These are phyloP conservation scores for Orchestia grillus DNA, from an alignment of 1,140 invertebrate species.

Conservation along the genomic window DNA sequence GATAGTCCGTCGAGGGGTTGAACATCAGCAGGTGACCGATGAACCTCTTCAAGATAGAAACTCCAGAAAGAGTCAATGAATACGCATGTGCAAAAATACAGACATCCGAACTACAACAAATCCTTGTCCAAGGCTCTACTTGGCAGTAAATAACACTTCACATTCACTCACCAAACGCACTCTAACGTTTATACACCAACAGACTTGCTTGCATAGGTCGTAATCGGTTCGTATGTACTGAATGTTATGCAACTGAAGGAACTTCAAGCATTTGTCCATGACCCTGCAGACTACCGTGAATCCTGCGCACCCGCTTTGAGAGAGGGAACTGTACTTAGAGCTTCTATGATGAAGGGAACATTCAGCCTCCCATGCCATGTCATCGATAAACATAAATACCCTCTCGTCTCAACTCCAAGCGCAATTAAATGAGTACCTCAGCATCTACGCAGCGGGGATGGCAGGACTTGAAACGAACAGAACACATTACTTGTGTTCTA, in stretches of 20 bases:
- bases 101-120: background rate
- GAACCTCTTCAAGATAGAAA: background rate
- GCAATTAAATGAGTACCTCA: background rate
- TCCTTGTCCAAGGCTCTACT: background rate
- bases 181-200: background rate
- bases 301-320: background rate
- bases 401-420: background rate
- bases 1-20: too few species aligned
- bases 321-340: background rate
- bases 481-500: background rate
- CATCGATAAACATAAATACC: background rate
- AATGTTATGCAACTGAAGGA: background rate
- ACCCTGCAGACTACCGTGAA: background rate
- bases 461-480: background rate
- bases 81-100: background rate
- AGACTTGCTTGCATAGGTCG: background rate
- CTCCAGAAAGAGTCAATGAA: background rate
- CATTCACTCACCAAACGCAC: background rate
- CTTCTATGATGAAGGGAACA: background rate
- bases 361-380: background rate
- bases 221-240: background rate
- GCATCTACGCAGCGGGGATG: background rate
- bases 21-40: background rate
- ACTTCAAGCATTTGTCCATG: background rate
- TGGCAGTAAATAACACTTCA: background rate